These are phyloP conservation scores for Vulpes lagopus DNA, from an alignment of 2,113 vertebrate genomes.

Conservation along the genomic window DNA sequence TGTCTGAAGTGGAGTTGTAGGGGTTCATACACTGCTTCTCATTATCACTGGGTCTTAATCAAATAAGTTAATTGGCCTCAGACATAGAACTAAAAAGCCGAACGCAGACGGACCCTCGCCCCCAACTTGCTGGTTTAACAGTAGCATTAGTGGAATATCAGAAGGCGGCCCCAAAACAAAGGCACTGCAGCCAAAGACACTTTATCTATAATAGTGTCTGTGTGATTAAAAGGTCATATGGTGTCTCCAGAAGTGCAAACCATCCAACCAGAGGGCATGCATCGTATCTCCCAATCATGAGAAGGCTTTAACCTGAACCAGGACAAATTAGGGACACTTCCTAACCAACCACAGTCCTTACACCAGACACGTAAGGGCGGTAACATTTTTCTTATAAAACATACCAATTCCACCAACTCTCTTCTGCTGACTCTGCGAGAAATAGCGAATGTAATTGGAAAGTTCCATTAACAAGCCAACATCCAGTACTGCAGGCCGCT, in stretches of 20 bases:
- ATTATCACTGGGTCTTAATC: neutral
- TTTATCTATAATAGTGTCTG: neutral
- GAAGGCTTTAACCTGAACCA: neutral
- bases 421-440: constrained; percentile 68
- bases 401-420: neutral
- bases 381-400: neutral
- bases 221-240: neutral
- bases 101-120: neutral
- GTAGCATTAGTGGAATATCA: neutral
- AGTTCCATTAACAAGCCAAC: constrained; percentile 69
- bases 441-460: constrained; percentile 59
- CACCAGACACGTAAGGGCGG: neutral
- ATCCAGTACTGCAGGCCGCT: neutral
- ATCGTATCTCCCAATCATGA: neutral
- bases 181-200: neutral
- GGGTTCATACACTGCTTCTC: neutral
- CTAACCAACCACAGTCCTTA: neutral
- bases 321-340: neutral
- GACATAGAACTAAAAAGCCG: neutral
- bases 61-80: neutral
- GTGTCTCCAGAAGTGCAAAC: neutral
- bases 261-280: neutral
- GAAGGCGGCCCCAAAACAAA: neutral
- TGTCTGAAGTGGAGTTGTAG: neutral
- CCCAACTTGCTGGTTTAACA: neutral